Evolutionary conservation across 1,140 invertebrate species (phyloP).

Genomic region (Drosophila rufa): DNA sequence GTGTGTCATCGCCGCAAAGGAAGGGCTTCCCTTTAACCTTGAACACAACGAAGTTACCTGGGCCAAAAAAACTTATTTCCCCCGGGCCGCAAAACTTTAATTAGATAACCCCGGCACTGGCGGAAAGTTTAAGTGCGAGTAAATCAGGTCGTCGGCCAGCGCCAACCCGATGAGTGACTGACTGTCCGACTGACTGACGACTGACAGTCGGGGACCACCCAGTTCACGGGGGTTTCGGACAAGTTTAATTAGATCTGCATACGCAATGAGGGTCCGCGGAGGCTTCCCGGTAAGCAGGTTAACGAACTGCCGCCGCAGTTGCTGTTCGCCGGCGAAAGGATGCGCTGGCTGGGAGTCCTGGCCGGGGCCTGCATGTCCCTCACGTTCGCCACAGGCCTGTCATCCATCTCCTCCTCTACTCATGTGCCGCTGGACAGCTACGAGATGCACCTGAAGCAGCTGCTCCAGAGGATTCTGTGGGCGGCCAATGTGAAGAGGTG

Average conservation of each 20-base stretch:
- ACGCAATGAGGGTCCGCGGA: slow-evolving; percentile 43
- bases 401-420: too few relatives aligned
- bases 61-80: slow-evolving; percentile 37
- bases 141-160: slow-evolving; percentile 51
- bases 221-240: slow-evolving; percentile 44
- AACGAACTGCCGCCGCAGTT: slow-evolving; percentile 40
- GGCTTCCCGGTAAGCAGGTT: slow-evolving; percentile 43
- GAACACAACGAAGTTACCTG: slow-evolving; percentile 24
- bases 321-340: slow-evolving; percentile 28
- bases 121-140: slow-evolving; percentile 45
- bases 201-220: slow-evolving; percentile 17
- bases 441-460: slow-evolving; percentile 29
- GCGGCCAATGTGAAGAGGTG: slow-evolving; percentile 60
- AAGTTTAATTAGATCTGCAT: slow-evolving; percentile 81
- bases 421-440: slow-evolving; percentile 23
- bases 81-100: slow-evolving; percentile 28
- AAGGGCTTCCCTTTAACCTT: slow-evolving; percentile 29
- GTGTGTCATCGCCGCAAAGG: neutral
- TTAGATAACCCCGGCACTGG: slow-evolving; percentile 24
- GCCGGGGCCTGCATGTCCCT: slow-evolving; percentile 17
- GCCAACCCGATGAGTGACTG: slow-evolving; percentile 10
- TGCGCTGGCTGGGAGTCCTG: slow-evolving; percentile 35
- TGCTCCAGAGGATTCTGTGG: slow-evolving; percentile 58
- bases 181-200: slow-evolving; percentile 27
- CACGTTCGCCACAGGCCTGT: neutral